A percentile compares a stretch with the other conserved stretches of the same genome.
These are phyloP conservation scores for Antheraea yamamai DNA, from an alignment of 2,888 invertebrate genomes.

Conservation along the genomic window DNA sequence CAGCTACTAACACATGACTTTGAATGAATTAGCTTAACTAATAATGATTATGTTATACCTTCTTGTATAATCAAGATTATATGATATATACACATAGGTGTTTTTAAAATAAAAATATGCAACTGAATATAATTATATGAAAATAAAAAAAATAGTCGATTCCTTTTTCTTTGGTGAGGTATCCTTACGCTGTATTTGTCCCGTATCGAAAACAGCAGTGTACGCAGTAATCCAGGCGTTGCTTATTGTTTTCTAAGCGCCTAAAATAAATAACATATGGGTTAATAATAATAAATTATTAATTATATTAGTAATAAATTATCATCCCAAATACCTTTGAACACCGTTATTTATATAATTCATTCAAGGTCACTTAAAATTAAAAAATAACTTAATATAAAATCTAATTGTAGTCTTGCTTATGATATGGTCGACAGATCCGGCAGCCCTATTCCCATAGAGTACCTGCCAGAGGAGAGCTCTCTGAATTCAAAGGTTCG, in stretches of 20 bases:
- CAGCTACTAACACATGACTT: slow-evolving; percentile 79
- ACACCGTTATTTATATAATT: slow-evolving; percentile 36
- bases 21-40: slow-evolving; percentile 55
- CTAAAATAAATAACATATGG: too few relatives aligned
- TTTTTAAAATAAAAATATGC: not conserved
- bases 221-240: too few relatives aligned
- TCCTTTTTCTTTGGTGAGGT: not conserved
- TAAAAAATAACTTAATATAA: slow-evolving; percentile 36
- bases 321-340: not conserved
- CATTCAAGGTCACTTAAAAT: slow-evolving; percentile 65
- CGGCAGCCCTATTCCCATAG: slow-evolving; percentile 95
- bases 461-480: slow-evolving; percentile 95
- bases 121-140: not conserved
- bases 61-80: not conserved
- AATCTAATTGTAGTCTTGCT: slow-evolving; percentile 77
- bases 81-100: not conserved
- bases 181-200: not conserved
- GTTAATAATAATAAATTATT: not conserved
- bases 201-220: not conserved
- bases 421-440: slow-evolving; percentile 85
- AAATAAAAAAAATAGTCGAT: not conserved
- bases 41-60: not conserved
- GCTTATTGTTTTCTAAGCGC: too few relatives aligned
- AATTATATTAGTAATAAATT: not conserved
- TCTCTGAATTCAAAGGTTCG: slow-evolving; percentile 94